Base-by-base conservation (phyloP, 2,797 vertebrate genomes). In the Peromyscus melanophrys region DNA sequence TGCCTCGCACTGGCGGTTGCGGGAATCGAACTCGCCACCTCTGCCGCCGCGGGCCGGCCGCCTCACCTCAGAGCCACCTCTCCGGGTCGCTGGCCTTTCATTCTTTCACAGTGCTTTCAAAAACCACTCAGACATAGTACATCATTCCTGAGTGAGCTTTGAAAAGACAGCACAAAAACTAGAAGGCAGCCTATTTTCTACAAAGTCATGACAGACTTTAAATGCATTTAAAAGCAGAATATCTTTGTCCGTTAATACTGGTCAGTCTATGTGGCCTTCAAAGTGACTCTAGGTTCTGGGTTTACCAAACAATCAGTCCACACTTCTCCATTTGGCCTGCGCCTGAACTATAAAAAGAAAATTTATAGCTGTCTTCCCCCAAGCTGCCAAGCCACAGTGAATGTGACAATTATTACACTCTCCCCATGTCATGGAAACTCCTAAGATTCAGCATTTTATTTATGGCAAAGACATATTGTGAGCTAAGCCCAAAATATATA, bases 321-420 rank as follows among this genome's bases (percentile, higher is more conserved):
- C 52, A 59, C 75, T 82, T 89, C 85, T 75, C 93, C 75, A 96
- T 76, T 95, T 96, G 93, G 78, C 37, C n/a, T 6, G 43, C 89
- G n/a, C 25, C 49, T 95, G 37, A 89, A 96, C 43, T 89, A 93
- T 92, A 80, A 96, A 92, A 88, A 96, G 76, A 89, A 96, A 96
- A 96, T 93, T 34, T 96, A 94, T 1, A 89, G 63, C 61, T 82
- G 31, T 88, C 31, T 78, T 63, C 37, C 89, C 21, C 52, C n/a
- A 65, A 81, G 37, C 83, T 96, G 83, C 87, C 95, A 96, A 59
- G 34, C 69, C 71, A 73, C 91, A 89, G 88, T 84, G 43, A 94
- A 95, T 76, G 34, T 91, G 83, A 71, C 52, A 91, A 80, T 67
- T 95, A 93, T 43, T 61, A 83, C 49, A 91, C 4, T 76, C 95